Base-by-base conservation (phyloP, 1,140 invertebrate genomes). In the Drosophila teissieri region DNA sequence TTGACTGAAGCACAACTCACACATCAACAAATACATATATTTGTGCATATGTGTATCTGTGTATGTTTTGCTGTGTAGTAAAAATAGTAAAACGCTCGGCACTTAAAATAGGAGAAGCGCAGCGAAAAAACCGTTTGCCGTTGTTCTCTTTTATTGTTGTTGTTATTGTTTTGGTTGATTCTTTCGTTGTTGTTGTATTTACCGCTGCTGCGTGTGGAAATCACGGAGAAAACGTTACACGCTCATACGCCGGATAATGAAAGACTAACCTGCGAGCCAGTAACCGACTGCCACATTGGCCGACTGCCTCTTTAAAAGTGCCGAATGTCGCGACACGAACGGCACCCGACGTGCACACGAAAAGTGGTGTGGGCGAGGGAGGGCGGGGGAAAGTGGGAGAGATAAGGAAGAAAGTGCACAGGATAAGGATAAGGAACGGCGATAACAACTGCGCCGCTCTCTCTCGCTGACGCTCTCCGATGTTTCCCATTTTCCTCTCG, bases 231-330 rank as follows among this genome's bases (percentile, higher is more conserved):
- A 88, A 64, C 80, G 83, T 69, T 65, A 83, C 83, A 83, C 67
- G 72, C 84, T 88, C 72, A 67, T 52, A 53, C 83, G 76, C 83
- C 83, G 79, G 83, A 82, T 79, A 86, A 83, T 82, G 79, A 88
- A 88, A 86, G 83, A 86, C 83, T 86, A 73, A 76, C 61, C 56
- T 42, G 56, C 46, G 75, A 79, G 55, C 56, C 52, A 54, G 62
- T 54, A 63, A 61, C 82, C 82, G 81, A 86, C 61, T 80, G 53
- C 76, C 82, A 61, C 53, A 78, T 61, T 78, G 54, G 34, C 78
- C 81, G 69, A 74, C 52, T 22, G 65, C 37, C 37, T 61, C 51
- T 39, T 15, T 48, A 42, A n/a, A 42, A 48, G 12, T 37, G 39
- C 58, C 69, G 40, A 56, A 4, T 37, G 40, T 15, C 15, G 37